Conservation (phyloP, 2,113 vertebrate species). For the Oryctolagus cuniculus region mOryCun1.1 NC_091433.1:118079501-118080000, state of each 20-base stretch:
- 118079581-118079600: neutral
- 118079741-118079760: neutral
- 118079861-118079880: neutral
- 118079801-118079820: neutral
- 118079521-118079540: neutral
- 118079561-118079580: neutral
- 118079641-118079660: neutral
- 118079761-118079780: neutral
- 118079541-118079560: neutral
- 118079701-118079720: neutral
- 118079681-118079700: neutral
- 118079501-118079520: neutral
- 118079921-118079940: neutral
- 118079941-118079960: neutral
- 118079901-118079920: neutral
- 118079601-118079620: neutral
- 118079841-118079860: neutral
- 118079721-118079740: neutral
- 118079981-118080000: neutral
- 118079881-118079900: neutral
- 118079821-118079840: neutral
- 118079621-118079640: neutral
- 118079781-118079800: neutral
- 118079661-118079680: neutral
- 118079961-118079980: neutral